phyloP scores from a whole-genome alignment of 2,113 vertebrate species.

The Atherinomorus stipes region DNA sequence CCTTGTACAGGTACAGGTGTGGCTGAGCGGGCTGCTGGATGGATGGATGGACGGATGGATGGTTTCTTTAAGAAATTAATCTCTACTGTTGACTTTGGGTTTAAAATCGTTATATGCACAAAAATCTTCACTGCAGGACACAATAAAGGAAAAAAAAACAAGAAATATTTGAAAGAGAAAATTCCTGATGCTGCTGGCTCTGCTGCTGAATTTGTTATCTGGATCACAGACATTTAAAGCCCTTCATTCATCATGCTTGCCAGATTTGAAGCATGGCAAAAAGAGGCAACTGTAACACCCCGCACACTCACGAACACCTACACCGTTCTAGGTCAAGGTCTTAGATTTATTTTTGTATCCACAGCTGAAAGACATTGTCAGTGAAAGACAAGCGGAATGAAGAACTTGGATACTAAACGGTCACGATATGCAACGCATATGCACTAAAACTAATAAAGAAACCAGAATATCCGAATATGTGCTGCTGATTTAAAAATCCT shows the following conservation, averaged over 20 bases:
- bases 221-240: conserved; percentile 68
- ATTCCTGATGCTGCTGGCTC: conserved; percentile 31
- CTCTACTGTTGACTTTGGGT: background rate
- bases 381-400: background rate
- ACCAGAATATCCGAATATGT: too few species aligned
- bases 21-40: too few species aligned
- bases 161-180: background rate
- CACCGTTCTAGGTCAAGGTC: conserved; percentile 67
- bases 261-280: conserved; percentile 59
- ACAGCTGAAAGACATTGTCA: conserved; percentile 14
- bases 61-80: background rate
- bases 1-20: background rate
- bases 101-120: background rate
- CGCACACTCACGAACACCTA: background rate
- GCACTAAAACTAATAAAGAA: background rate
- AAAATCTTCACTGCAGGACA: background rate
- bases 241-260: conserved; percentile 65
- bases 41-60: too few species aligned
- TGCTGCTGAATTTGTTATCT: conserved; percentile 55
- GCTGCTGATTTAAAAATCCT: background rate
- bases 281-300: conserved; percentile 36
- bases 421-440: background rate
- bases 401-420: background rate
- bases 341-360: conserved; percentile 15
- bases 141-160: background rate